Evolutionary conservation across 2,888 invertebrate species (phyloP).

Genomic region (Erpobdella octoculata): DNA sequence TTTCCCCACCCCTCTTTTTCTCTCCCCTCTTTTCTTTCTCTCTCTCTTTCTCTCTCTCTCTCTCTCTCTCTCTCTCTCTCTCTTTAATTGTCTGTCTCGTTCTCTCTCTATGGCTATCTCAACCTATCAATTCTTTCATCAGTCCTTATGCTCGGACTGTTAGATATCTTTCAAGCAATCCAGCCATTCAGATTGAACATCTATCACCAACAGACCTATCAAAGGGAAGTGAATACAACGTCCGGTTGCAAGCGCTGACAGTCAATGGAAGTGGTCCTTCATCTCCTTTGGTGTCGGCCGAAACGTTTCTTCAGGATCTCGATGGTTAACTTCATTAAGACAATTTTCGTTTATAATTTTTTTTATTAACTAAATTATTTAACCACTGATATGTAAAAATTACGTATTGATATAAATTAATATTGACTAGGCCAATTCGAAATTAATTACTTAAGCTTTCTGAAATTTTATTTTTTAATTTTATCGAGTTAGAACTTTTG

Average conservation of each 20-base stretch:
- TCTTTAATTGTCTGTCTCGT: background rate
- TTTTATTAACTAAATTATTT: too few species aligned
- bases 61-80: background rate
- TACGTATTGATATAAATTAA: too few species aligned
- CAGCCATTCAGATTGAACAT: background rate
- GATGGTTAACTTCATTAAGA: too few species aligned
- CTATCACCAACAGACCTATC: conserved; percentile 56
- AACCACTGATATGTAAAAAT: too few species aligned
- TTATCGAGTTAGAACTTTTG: too few species aligned
- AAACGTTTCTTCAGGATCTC: conserved; percentile 75
- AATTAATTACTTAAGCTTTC: too few species aligned
- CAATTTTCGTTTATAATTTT: too few species aligned
- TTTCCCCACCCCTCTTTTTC: too few species aligned
- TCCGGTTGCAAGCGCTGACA: conserved; percentile 80
- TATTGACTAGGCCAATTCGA: too few species aligned
- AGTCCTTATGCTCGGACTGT: background rate
- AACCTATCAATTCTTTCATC: background rate
- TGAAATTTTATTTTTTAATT: too few species aligned
- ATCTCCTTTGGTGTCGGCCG: conserved; percentile 78
- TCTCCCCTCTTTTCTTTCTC: background rate
- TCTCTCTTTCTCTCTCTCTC: background rate
- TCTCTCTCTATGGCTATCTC: background rate
- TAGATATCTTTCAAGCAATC: background rate
- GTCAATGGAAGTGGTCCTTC: conserved; percentile 85
- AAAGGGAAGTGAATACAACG: conserved; percentile 70